phyloP scores from a whole-genome alignment of 2,797 vertebrate species.

The Staurois parvus region DNA sequence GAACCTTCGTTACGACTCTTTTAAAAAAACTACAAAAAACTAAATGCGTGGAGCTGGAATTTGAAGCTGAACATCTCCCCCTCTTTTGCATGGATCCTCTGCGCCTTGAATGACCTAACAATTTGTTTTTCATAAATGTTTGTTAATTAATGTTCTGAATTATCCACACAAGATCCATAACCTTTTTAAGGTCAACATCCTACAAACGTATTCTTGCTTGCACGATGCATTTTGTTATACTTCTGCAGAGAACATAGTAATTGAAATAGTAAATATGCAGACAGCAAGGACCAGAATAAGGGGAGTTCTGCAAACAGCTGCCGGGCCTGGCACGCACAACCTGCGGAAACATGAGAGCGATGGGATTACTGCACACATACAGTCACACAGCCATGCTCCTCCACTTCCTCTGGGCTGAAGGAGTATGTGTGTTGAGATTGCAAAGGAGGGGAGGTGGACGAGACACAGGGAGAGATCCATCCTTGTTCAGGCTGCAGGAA shows the following conservation, averaged over 20 bases:
- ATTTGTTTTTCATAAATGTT: too few relatives aligned
- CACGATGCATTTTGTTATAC: not conserved
- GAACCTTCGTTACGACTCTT: too few relatives aligned
- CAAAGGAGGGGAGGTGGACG: slow-evolving; percentile 37
- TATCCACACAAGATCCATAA: too few relatives aligned
- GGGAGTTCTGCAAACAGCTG: slow-evolving; percentile 40
- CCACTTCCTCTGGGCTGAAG: slow-evolving; percentile 48
- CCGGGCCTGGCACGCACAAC: slow-evolving; percentile 56
- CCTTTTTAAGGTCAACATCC: too few relatives aligned
- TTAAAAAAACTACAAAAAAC: too few relatives aligned
- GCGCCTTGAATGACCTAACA: too few relatives aligned
- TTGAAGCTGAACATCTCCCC: too few relatives aligned
- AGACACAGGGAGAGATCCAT: slow-evolving; percentile 28
- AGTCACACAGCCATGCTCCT: slow-evolving; percentile 58
- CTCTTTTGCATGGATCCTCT: too few relatives aligned
- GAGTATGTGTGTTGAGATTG: slow-evolving; percentile 17
- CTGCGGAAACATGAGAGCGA: slow-evolving; percentile 58
- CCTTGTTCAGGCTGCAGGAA: not conserved
- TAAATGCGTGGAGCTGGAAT: too few relatives aligned
- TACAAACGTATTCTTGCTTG: too few relatives aligned
- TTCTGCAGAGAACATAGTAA: not conserved
- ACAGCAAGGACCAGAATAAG: not conserved
- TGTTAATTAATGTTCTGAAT: too few relatives aligned
- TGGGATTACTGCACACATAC: slow-evolving; percentile 59
- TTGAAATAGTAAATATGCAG: not conserved